These are phyloP conservation scores for Lingula anatina DNA, from an alignment of 2,888 invertebrate genomes.

Conservation along the genomic window DNA sequence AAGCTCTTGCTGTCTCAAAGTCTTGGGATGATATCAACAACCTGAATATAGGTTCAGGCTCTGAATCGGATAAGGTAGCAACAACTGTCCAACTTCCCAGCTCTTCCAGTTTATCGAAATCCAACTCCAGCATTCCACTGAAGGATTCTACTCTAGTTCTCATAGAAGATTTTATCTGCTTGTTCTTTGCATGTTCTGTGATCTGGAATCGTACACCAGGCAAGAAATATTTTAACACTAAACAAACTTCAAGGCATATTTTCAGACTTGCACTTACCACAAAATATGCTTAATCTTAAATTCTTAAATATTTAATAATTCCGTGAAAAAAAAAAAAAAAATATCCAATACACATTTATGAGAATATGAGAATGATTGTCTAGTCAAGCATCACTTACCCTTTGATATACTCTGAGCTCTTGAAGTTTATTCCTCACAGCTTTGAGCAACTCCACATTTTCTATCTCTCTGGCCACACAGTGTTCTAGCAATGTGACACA, in stretches of 20 bases:
- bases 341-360: too few species aligned
- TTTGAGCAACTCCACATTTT: slow-evolving; percentile 7
- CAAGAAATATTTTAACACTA: too few species aligned
- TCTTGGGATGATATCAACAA: slow-evolving; percentile 32
- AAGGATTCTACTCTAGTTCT: slow-evolving; percentile 7
- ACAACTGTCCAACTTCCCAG: slow-evolving; percentile 34
- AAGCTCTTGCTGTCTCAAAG: slow-evolving; percentile 29
- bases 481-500: slow-evolving; percentile 33
- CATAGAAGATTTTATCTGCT: slow-evolving; percentile 27
- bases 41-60: slow-evolving; percentile 28
- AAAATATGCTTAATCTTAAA: too few species aligned
- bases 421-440: slow-evolving; percentile 21
- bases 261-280: too few species aligned
- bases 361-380: too few species aligned
- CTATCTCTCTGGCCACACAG: slow-evolving; percentile 18
- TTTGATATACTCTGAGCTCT: slow-evolving; percentile 26
- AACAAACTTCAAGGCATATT: too few species aligned
- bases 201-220: too few species aligned
- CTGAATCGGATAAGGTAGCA: slow-evolving; percentile 15
- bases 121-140: background rate
- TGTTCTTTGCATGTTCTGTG: slow-evolving; percentile 31
- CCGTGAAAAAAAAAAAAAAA: too few species aligned
- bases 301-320: too few species aligned
- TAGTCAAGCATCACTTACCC: slow-evolving; percentile 22
- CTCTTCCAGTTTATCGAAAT: slow-evolving; percentile 10